Base-by-base conservation (phyloP, 2,113 vertebrate genomes). In the Sialia sialis region DNA sequence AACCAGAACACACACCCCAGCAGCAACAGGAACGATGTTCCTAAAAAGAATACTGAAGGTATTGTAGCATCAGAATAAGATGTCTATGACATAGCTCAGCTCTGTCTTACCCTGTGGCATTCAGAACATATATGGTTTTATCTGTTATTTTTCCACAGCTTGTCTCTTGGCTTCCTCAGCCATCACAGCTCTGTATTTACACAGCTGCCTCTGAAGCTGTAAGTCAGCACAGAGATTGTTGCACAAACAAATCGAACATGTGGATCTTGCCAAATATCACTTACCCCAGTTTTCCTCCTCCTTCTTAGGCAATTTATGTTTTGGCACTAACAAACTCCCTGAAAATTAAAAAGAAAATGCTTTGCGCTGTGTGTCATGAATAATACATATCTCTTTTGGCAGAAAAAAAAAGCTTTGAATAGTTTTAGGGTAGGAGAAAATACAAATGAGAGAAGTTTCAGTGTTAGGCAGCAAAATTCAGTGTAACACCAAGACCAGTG, bases 191-290 rank as follows among this genome's bases (percentile, higher is more conserved):
- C 64, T 39, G 0, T 94, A 94, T 96, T 95, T 95, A 96, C 85
- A 83, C 94, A 96, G 93, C 94, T 97, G 94, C 88, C 58, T 94
- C 89, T 72, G 69, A 91, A 91, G 81, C 70, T 89, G 89, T 87
- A 94, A 95, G 85, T 91, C 94, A 95, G 90, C 92, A 94, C 80
- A 90, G 90, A 7, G 38, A 90, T 81, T 94, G 94, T 94, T 96
- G 93, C 85, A 88, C 63, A 95, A 96, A 95, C 92, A 94, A 93
- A 80, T 16, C 63, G 64, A 96, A 95, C 87, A 95, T 80, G 94
- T 94, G 95, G 93, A 84, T 91, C 94, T 80, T 95, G 94, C 91
- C 95, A 95, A 94, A 93, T 94, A 95, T 74, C 87, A 67, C 52
- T 97, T 92, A 93, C 34, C 69, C 87, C n/a, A 76, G 44, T 90